Percentiles rank a stretch among this genome's conserved stretches.
Evolutionary conservation across 2,113 vertebrate species (phyloP).

Genomic region (Nerophis ophidion): DNA sequence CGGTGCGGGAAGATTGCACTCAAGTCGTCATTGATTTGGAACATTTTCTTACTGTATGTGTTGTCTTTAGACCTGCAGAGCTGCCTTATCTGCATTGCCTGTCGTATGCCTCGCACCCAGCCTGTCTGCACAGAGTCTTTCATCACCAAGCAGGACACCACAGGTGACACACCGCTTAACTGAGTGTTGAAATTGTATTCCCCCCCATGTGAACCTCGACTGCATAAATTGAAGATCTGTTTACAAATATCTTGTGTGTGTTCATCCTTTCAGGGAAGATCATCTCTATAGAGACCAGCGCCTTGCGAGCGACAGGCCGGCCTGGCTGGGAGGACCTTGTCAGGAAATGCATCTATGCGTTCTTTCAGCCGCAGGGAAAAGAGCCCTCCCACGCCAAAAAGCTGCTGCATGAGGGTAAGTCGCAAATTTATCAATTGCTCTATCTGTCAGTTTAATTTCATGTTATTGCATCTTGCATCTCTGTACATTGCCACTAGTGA

Average conservation of each 20-base stretch:
- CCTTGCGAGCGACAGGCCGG: constrained; percentile 85
- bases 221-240: no score
- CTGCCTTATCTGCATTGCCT: constrained; percentile 90
- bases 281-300: constrained; percentile 96
- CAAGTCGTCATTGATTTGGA: not conserved
- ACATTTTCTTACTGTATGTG: not conserved
- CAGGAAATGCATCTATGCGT: constrained; percentile 94
- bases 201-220: no score
- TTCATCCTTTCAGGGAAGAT: constrained; percentile 82
- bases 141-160: constrained; percentile 93
- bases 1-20: constrained; percentile 58
- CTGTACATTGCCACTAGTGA: constrained; percentile 71
- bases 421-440: not conserved
- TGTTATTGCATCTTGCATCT: not conserved
- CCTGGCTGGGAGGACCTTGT: constrained; percentile 96
- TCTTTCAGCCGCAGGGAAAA: constrained; percentile 94
- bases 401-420: constrained; percentile 90
- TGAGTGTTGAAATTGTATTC: constrained; percentile 18
- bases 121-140: constrained; percentile 83
- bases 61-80: constrained; percentile 82
- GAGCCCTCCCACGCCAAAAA: constrained; percentile 92
- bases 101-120: constrained; percentile 79
- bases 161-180: constrained; percentile 70
- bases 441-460: constrained; percentile 2
- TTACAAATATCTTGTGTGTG: not conserved